Percentiles rank a stretch among this genome's conserved stretches.
phyloP scores from a whole-genome alignment of 2,888 invertebrate species.

The Ametastegia equiseti region DNA sequence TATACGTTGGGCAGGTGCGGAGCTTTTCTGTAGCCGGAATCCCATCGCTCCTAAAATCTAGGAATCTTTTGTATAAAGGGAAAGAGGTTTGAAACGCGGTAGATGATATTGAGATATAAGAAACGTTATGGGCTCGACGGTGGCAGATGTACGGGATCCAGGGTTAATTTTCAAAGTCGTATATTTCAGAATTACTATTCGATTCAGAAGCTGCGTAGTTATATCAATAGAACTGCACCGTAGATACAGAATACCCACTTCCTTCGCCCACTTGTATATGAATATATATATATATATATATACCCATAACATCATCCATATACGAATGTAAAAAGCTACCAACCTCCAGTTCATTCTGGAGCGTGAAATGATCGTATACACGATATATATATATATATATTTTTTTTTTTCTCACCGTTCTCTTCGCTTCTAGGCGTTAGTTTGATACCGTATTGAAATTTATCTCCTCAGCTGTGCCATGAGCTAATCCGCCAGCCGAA shows the following conservation, averaged over 20 bases:
- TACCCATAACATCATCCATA: not conserved
- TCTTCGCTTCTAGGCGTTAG: too few relatives aligned
- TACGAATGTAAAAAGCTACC: too few relatives aligned
- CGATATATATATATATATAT: not conserved
- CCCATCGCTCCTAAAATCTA: not conserved
- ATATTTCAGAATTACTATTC: conserved; percentile 34
- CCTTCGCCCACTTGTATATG: not conserved
- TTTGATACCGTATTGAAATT: not conserved
- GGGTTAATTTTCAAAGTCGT: conserved; percentile 34
- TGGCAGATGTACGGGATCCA: conserved; percentile 35
- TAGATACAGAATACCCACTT: not conserved
- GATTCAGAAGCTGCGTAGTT: conserved; percentile 28
- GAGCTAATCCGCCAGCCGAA: not conserved
- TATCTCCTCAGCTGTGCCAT: not conserved
- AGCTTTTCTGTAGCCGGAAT: not conserved
- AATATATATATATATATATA: not conserved
- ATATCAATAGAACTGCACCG: not conserved
- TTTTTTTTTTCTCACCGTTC: not conserved
- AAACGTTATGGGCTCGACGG: conserved; percentile 18
- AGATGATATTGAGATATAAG: conserved; percentile 40
- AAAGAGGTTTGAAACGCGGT: not conserved
- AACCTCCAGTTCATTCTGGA: not conserved
- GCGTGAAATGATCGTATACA: not conserved
- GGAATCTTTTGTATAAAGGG: conserved; percentile 31
- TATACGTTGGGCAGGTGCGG: not conserved